These are phyloP conservation scores for Pteromalus puparum DNA, from an alignment of 1,140 invertebrate species.

Conservation along the genomic window DNA sequence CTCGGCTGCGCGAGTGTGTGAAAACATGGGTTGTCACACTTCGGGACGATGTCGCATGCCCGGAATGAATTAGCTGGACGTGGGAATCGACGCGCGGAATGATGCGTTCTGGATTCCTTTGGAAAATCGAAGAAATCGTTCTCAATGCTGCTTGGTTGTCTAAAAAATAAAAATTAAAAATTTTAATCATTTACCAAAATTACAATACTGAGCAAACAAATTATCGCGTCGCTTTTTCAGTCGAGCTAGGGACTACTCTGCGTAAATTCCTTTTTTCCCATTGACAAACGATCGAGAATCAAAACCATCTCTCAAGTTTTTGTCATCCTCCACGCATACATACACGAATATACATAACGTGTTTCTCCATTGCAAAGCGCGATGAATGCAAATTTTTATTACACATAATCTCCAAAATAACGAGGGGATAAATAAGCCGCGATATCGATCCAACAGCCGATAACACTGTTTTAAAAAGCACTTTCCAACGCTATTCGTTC, in stretches of 20 bases:
- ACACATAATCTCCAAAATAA: neutral
- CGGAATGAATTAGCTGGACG: constrained; percentile 5
- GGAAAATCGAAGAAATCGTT: neutral
- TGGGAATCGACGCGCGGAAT: neutral
- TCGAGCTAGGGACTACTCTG: too few species aligned
- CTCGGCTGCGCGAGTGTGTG: neutral
- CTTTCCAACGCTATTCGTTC: constrained; percentile 35
- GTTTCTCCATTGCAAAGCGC: neutral
- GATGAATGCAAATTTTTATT: constrained; percentile 2
- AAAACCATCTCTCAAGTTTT: too few species aligned
- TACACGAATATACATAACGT: neutral
- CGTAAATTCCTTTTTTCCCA: too few species aligned
- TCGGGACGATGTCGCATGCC: neutral
- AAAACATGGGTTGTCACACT: constrained; percentile 12
- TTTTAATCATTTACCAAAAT: too few species aligned
- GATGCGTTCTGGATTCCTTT: neutral
- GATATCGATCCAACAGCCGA: constrained; percentile 3
- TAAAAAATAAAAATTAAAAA: neutral
- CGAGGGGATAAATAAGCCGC: neutral
- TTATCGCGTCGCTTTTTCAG: too few species aligned
- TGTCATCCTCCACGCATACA: too few species aligned
- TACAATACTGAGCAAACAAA: too few species aligned
- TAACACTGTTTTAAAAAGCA: constrained; percentile 27
- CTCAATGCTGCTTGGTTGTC: neutral
- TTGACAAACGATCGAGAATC: too few species aligned